A percentile compares a stretch with the other conserved stretches of the same genome.
Conservation (phyloP, 2,888 invertebrate genomes). For the Pristionchus mayeri region DNA sequence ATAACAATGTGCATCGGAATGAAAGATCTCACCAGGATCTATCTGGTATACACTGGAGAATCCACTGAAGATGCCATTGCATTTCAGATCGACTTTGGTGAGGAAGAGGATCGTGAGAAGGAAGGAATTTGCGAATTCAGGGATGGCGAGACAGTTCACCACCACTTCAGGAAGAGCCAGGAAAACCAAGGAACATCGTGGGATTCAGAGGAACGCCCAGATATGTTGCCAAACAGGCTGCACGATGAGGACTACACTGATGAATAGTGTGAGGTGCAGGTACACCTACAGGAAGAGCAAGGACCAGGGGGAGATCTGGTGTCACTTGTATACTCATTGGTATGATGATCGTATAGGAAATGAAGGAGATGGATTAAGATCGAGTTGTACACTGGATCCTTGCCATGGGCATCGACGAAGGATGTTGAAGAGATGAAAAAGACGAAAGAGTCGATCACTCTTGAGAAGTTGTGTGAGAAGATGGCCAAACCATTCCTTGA, state of each 20-base stretch:
- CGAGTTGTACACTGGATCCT: neutral
- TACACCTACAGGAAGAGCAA: constrained; percentile 4
- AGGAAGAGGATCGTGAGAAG: neutral
- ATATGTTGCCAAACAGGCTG: constrained; percentile 24
- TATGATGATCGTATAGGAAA: neutral
- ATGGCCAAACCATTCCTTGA: constrained; percentile 41
- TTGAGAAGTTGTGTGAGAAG: constrained; percentile 34
- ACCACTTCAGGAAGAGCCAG: constrained; percentile 12
- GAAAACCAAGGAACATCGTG: constrained; percentile 26
- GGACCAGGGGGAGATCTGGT: constrained; percentile 34
- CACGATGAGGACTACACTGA: too few relatives aligned
- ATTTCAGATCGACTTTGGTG: constrained; percentile 42
- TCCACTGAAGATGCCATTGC: too few relatives aligned
- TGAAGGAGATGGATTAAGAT: neutral
- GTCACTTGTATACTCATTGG: constrained; percentile 41
- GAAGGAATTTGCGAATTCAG: neutral
- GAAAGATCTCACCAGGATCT: constrained; percentile 17
- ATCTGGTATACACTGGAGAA: too few relatives aligned
- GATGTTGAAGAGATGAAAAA: constrained; percentile 13
- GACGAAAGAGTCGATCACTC: neutral
- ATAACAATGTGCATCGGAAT: constrained; percentile 38
- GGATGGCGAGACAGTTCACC: constrained; percentile 31
- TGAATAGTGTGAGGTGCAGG: neutral
- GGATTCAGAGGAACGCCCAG: constrained; percentile 40
- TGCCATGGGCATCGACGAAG: neutral